Percentiles rank a stretch among this genome's conserved stretches.
Conservation (phyloP, 2,888 invertebrate species). For the Cetonia aurata region DNA sequence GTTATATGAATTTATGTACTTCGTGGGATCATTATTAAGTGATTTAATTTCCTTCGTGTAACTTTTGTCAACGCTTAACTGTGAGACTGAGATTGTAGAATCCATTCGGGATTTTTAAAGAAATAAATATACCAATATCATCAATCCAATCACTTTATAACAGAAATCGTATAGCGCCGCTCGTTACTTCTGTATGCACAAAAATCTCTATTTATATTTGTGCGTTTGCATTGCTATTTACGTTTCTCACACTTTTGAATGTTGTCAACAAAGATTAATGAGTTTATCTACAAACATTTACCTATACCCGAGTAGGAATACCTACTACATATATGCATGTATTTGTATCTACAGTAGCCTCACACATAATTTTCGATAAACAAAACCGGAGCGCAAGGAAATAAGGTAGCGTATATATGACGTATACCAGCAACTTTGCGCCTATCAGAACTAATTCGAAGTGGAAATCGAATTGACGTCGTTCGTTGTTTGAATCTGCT, state of each 20-base stretch:
- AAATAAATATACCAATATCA: background rate
- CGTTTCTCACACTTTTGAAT: slow-evolving; percentile 33
- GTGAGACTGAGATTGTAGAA: no score
- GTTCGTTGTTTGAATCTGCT: slow-evolving; percentile 3
- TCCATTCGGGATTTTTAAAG: no score
- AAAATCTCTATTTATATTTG: slow-evolving; percentile 27
- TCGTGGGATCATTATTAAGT: no score
- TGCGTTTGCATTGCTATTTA: slow-evolving; percentile 20
- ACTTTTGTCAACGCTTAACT: no score
- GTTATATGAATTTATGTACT: no score
- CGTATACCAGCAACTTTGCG: background rate
- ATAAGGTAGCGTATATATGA: background rate
- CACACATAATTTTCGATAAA: slow-evolving; percentile 12
- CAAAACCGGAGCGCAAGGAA: background rate
- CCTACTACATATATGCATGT: background rate
- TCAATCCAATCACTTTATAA: background rate
- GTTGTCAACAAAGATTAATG: slow-evolving; percentile 40
- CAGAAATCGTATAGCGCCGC: background rate
- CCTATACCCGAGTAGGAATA: slow-evolving; percentile 5
- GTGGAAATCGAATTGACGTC: background rate
- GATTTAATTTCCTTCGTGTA: no score
- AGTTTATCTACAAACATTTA: slow-evolving; percentile 40
- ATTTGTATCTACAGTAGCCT: background rate
- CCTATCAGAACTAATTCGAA: background rate
- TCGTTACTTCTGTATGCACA: background rate